A percentile compares a stretch with the other conserved stretches of the same genome.
Evolutionary conservation across 2,797 vertebrate species (phyloP).

Genomic region (Pogonophryne albipinna): DNA sequence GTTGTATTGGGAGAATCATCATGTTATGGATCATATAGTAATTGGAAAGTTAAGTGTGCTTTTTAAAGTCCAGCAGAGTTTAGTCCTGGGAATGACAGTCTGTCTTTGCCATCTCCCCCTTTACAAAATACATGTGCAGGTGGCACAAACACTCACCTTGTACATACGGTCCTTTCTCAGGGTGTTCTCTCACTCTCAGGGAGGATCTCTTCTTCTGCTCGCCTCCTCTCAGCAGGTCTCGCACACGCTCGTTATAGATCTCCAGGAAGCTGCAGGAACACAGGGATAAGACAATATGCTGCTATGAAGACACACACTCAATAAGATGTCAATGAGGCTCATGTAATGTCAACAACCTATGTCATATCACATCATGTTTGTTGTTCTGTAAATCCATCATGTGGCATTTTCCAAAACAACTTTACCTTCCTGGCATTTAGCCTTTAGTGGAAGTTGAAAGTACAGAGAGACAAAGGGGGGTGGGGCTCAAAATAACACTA

Average conservation of each 20-base stretch:
- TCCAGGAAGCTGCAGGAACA: conserved; percentile 90
- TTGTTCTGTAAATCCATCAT: background rate
- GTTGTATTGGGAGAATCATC: background rate
- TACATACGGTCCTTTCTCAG: conserved; percentile 96
- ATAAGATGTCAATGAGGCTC: background rate
- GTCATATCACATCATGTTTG: background rate
- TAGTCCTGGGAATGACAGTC: background rate
- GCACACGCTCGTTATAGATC: conserved; percentile 97
- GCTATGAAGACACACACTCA: too few species aligned
- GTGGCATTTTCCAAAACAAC: background rate
- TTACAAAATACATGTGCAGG: background rate
- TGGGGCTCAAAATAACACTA: background rate
- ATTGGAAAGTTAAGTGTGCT: background rate
- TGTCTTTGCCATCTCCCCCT: background rate
- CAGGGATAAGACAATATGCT: background rate
- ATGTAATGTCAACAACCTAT: background rate
- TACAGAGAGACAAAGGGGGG: background rate
- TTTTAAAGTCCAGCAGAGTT: background rate
- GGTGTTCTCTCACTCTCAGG: conserved; percentile 94
- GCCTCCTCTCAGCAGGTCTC: conserved; percentile 89
- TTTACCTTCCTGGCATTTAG: background rate
- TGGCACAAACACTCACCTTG: conserved; percentile 86
- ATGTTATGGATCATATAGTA: background rate
- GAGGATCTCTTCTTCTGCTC: conserved; percentile 90
- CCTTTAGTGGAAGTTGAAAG: conserved; percentile 15